Percentiles rank a stretch among this genome's conserved stretches.
Evolutionary conservation across 2,113 vertebrate genomes (phyloP).

Genomic region (Tursiops truncatus): DNA sequence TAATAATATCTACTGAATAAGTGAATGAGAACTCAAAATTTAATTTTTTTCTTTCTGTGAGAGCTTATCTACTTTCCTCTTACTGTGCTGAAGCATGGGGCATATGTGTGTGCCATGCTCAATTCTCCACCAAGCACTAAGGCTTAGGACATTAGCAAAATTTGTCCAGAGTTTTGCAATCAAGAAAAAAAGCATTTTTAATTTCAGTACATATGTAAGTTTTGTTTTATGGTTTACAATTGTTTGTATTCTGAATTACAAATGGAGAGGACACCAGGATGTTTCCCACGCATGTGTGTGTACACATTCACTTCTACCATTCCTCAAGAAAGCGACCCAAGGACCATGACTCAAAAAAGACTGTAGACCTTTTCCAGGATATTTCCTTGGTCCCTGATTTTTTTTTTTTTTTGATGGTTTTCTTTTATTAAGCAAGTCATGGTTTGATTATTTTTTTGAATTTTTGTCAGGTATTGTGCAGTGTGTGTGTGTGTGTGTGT

Average conservation of each 20-base stretch:
- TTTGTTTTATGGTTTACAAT: background rate
- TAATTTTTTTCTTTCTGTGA: background rate
- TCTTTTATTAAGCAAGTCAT: constrained; percentile 1
- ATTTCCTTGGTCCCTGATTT: background rate
- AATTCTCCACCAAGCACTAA: background rate
- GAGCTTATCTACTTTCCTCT: background rate
- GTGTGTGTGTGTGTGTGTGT: background rate
- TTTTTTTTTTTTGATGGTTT: background rate
- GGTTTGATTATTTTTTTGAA: background rate
- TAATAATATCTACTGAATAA: background rate
- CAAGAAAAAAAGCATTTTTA: constrained; percentile 12
- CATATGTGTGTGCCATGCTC: background rate
- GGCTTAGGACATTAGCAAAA: background rate
- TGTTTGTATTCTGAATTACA: constrained; percentile 9
- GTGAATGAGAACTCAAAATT: background rate
- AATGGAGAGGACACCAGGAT: background rate
- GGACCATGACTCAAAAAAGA: background rate
- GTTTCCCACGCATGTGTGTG: background rate
- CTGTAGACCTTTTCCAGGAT: background rate
- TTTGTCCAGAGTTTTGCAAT: constrained; percentile 14
- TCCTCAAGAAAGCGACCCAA: background rate
- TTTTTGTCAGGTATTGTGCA: background rate
- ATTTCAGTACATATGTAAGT: background rate
- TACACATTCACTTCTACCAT: background rate
- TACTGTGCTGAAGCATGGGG: background rate